Conservation (phyloP, 2,113 vertebrate species). For the Eidolon helvum region DNA sequence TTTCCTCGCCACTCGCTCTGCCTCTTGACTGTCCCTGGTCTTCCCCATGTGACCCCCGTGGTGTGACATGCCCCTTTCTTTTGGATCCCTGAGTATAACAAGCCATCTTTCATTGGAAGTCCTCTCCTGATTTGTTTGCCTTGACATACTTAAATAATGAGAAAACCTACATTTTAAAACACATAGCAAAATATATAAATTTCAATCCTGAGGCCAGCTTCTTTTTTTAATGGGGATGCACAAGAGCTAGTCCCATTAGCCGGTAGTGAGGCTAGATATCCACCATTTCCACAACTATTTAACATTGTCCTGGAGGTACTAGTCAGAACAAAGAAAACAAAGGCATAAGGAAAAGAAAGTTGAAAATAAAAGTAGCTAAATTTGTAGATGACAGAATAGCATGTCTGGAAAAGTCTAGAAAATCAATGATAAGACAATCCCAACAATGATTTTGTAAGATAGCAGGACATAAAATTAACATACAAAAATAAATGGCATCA, state of each 20-base stretch:
- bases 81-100: background rate
- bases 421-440: slow-evolving; percentile 23
- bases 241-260: background rate
- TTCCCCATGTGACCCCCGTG: background rate
- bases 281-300: background rate
- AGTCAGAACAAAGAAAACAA: background rate
- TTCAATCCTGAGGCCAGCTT: background rate
- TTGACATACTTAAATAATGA: background rate
- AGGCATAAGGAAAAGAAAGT: background rate
- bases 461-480: slow-evolving; percentile 54
- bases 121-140: background rate
- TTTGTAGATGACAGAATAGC: background rate
- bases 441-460: slow-evolving; percentile 45
- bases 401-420: background rate
- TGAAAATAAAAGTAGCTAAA: background rate
- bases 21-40: background rate
- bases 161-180: background rate
- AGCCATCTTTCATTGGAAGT: background rate
- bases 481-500: slow-evolving; percentile 23
- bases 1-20: background rate
- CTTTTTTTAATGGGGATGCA: background rate
- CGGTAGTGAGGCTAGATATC: background rate
- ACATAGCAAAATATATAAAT: background rate
- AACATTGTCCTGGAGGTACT: background rate
- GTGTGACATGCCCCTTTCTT: background rate